These are phyloP conservation scores for Dicranocentrus wangi DNA, from an alignment of 2,888 invertebrate genomes.

Conservation along the genomic window DNA sequence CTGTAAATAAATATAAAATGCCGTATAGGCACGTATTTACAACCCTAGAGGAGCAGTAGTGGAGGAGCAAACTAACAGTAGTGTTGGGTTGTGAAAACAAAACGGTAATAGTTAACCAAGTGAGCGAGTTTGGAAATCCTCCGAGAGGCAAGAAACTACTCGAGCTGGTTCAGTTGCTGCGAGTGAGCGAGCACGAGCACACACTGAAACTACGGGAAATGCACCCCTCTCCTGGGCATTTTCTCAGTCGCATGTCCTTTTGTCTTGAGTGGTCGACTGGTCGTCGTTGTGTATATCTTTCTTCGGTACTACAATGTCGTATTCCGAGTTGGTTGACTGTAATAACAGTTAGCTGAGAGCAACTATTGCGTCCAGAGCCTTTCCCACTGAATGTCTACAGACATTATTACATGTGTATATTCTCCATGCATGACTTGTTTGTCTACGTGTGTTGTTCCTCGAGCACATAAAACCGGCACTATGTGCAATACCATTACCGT, in stretches of 20 bases:
- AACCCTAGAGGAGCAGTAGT: too few relatives aligned
- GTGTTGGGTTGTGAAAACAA: too few relatives aligned
- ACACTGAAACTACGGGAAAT: slow-evolving; percentile 25
- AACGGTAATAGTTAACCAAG: slow-evolving; percentile 22
- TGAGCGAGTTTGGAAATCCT: slow-evolving; percentile 23
- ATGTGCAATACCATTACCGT: slow-evolving; percentile 15
- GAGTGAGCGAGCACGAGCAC: not conserved
- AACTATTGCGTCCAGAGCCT: not conserved
- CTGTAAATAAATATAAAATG: too few relatives aligned
- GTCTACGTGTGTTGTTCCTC: slow-evolving; percentile 8
- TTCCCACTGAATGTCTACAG: not conserved
- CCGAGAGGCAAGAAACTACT: slow-evolving; percentile 1
- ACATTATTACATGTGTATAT: slow-evolving; percentile 3
- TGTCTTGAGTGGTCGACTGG: slow-evolving; percentile 26
- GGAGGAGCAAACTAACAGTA: too few relatives aligned
- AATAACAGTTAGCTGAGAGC: slow-evolving; percentile 12
- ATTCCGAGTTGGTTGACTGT: not conserved
- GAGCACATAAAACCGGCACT: not conserved
- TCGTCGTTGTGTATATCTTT: too few relatives aligned
- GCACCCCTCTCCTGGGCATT: slow-evolving; percentile 39
- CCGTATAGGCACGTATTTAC: too few relatives aligned
- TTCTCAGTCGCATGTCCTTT: slow-evolving; percentile 30
- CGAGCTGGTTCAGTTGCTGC: slow-evolving; percentile 15
- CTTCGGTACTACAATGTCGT: too few relatives aligned
- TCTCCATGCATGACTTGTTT: slow-evolving; percentile 21